phyloP scores from a whole-genome alignment of 2,113 vertebrate species.

The Otolemur garnettii region DNA sequence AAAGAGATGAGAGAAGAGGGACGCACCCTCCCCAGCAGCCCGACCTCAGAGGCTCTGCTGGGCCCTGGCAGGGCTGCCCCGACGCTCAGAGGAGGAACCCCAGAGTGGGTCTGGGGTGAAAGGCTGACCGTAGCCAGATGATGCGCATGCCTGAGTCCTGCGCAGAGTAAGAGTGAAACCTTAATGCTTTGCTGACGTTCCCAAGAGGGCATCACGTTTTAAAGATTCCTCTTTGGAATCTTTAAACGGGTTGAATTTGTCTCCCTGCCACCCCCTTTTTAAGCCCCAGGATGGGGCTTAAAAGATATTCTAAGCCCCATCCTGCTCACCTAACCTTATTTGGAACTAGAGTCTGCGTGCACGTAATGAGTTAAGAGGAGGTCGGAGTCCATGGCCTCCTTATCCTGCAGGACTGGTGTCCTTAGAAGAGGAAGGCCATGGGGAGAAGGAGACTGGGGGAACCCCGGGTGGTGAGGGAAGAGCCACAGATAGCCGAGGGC shows the following conservation, averaged over 20 bases:
- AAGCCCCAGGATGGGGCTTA: too few relatives aligned
- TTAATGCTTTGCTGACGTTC: not conserved
- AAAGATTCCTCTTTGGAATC: not conserved
- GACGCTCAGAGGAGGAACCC: not conserved
- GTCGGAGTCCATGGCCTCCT: not conserved
- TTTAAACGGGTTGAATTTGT: not conserved
- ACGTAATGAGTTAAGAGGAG: not conserved
- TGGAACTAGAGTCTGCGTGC: not conserved
- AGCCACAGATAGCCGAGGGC: not conserved
- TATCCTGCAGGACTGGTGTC: not conserved
- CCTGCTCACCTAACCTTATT: not conserved
- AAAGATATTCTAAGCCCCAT: not conserved
- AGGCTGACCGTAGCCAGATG: not conserved
- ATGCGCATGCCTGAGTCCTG: not conserved
- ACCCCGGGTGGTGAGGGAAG: rapidly evolving
- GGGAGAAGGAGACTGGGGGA: not conserved
- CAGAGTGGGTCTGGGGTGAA: not conserved
- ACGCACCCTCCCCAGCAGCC: too few relatives aligned
- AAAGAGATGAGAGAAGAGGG: not conserved
- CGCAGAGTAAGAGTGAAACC: not conserved
- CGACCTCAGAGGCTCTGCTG: not conserved
- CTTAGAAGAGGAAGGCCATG: not conserved
- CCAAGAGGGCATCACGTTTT: not conserved
- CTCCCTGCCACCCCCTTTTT: rapidly evolving
- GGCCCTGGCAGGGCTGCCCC: not conserved